Evolutionary conservation across 2,797 vertebrate genomes (phyloP).

Genomic region (Anisognathus igniventris): DNA sequence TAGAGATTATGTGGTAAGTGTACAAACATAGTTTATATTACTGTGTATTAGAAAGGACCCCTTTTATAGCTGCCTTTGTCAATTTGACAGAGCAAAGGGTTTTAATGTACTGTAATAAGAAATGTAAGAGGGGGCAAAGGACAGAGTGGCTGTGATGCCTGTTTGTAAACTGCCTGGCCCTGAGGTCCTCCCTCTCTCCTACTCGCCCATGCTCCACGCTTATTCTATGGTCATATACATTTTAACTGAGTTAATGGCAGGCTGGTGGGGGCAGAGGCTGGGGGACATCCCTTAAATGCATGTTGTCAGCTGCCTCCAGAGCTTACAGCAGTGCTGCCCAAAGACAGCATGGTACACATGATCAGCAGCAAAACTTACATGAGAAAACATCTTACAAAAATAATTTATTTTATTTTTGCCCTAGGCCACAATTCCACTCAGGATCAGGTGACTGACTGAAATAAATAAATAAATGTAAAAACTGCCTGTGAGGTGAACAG

Average conservation of each 20-base stretch:
- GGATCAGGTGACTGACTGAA: background rate
- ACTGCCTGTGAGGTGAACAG: background rate
- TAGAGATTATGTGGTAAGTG: slow-evolving; percentile 70
- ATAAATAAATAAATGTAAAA: background rate
- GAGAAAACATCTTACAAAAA: background rate
- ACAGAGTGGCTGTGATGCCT: slow-evolving; percentile 41
- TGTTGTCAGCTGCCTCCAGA: background rate
- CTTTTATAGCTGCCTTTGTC: slow-evolving; percentile 69
- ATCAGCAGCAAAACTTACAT: background rate
- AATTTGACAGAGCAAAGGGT: slow-evolving; percentile 63
- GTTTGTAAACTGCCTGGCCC: slow-evolving; percentile 45
- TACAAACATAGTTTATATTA: slow-evolving; percentile 65
- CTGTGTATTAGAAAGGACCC: slow-evolving; percentile 55
- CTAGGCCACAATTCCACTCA: background rate
- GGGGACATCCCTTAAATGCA: slow-evolving; percentile 19
- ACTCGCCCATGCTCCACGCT: background rate
- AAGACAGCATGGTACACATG: background rate
- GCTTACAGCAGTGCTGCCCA: background rate
- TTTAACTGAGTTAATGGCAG: slow-evolving; percentile 2
- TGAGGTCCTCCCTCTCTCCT: slow-evolving; percentile 18
- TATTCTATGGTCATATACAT: background rate
- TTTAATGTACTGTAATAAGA: slow-evolving; percentile 67
- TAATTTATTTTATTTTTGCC: background rate
- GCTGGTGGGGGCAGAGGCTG: background rate
- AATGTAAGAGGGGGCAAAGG: slow-evolving; percentile 62